Conservation (phyloP, 2,797 vertebrate genomes). For the Staurois parvus region DNA sequence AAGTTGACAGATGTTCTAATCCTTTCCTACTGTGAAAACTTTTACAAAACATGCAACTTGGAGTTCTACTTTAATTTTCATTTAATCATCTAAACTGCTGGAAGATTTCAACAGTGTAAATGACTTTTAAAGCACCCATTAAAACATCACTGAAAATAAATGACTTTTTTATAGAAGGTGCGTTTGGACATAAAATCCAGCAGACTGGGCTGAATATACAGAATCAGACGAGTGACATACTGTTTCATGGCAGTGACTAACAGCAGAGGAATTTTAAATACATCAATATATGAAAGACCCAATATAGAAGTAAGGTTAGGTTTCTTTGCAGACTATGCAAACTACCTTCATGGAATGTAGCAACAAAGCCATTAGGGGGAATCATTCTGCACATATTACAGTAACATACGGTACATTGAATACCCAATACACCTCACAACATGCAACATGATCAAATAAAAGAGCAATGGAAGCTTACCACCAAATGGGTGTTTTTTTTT, state of each 20-base stretch:
- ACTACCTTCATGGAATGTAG: background rate
- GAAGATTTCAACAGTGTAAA: background rate
- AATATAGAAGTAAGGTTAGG: slow-evolving; percentile 35
- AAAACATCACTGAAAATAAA: background rate
- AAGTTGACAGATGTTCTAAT: no score
- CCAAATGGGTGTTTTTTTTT: no score
- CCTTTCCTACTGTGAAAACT: no score
- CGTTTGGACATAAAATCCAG: background rate
- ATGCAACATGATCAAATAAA: no score
- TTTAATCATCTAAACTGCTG: background rate
- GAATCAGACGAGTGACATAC: background rate
- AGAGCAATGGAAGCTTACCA: no score
- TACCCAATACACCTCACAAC: background rate
- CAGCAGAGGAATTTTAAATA: slow-evolving; percentile 31
- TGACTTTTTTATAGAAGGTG: background rate
- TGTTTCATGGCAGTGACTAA: slow-evolving; percentile 28
- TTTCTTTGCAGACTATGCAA: background rate
- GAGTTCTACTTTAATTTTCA: no score
- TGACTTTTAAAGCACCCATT: background rate
- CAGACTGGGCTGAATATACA: background rate
- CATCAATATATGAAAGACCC: slow-evolving; percentile 26
- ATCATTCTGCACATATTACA: background rate
- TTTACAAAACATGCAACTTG: no score
- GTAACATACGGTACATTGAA: background rate
- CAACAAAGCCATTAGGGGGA: background rate